Conservation (phyloP, 2,888 invertebrate species). For the Malacosoma neustria region DNA sequence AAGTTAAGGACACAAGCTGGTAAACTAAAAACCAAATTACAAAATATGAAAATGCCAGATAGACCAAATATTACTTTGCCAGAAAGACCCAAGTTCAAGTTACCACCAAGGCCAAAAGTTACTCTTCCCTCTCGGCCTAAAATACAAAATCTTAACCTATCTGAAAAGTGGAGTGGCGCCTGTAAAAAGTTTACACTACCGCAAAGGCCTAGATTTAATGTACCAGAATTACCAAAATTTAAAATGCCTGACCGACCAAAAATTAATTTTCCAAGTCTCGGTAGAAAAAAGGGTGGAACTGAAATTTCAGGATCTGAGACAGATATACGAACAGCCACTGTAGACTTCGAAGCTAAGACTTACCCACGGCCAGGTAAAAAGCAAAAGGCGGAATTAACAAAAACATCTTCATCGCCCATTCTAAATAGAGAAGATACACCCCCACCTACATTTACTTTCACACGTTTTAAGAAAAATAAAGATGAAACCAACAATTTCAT, state of each 20-base stretch:
- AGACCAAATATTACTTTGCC: slow-evolving; percentile 62
- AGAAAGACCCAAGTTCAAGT: slow-evolving; percentile 71
- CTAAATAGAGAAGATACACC: slow-evolving; percentile 74
- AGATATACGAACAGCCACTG: slow-evolving; percentile 66
- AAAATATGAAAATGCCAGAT: slow-evolving; percentile 64
- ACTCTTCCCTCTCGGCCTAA: slow-evolving; percentile 8
- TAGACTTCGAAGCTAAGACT: slow-evolving; percentile 84
- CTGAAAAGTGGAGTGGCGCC: slow-evolving; percentile 73
- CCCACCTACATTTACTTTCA: slow-evolving; percentile 77
- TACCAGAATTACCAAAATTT: slow-evolving; percentile 73
- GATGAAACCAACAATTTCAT: slow-evolving; percentile 54
- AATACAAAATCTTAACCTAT: slow-evolving; percentile 36
- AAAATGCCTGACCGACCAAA: slow-evolving; percentile 76
- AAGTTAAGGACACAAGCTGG: slow-evolving; percentile 82
- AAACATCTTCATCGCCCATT: slow-evolving; percentile 70
- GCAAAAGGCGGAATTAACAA: slow-evolving; percentile 53
- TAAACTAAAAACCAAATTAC: slow-evolving; percentile 80
- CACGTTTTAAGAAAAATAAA: slow-evolving; percentile 76
- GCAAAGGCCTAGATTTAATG: slow-evolving; percentile 69
- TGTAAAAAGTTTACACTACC: slow-evolving; percentile 78
- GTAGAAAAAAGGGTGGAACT: slow-evolving; percentile 58
- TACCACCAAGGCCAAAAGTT: slow-evolving; percentile 72
- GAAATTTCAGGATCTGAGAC: slow-evolving; percentile 49
- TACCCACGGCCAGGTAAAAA: slow-evolving; percentile 81
- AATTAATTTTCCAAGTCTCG: slow-evolving; percentile 77